Conservation (phyloP, 1,140 invertebrate genomes). For the Leptinotarsa undecemlineata region DNA sequence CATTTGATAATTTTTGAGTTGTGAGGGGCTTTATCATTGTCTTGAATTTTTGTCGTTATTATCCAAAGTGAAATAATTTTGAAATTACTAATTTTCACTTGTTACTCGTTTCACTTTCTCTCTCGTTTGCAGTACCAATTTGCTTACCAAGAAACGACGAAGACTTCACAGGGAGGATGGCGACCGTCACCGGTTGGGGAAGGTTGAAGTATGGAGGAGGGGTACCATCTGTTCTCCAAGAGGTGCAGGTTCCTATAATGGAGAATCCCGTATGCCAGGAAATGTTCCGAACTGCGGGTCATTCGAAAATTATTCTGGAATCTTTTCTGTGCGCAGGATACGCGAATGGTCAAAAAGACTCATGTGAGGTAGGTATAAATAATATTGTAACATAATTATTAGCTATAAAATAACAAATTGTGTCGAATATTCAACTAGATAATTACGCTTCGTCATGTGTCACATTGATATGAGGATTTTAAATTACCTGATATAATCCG, state of each 20-base stretch:
- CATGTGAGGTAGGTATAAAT: conserved; percentile 76
- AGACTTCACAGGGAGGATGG: conserved; percentile 81
- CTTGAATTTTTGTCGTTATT: too few species aligned
- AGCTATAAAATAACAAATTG: too few species aligned
- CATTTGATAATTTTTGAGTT: too few species aligned
- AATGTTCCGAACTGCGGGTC: conserved; percentile 90
- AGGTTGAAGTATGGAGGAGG: conserved; percentile 76
- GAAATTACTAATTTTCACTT: too few species aligned
- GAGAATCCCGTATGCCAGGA: conserved; percentile 89
- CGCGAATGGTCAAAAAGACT: conserved; percentile 88
- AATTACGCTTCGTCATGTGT: too few species aligned
- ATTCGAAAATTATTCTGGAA: conserved; percentile 82
- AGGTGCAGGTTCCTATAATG: conserved; percentile 90
- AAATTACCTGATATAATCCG: too few species aligned
- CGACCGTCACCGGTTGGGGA: conserved; percentile 79
- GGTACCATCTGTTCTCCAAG: conserved; percentile 85
- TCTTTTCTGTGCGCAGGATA: conserved; percentile 95
- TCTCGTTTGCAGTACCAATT: conserved; percentile 73
- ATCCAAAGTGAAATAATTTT: too few species aligned
- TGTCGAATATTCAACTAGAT: too few species aligned
- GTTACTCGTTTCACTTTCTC: neutral
- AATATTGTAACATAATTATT: too few species aligned
- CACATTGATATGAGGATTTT: too few species aligned
- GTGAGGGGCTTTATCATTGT: too few species aligned
- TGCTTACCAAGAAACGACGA: conserved; percentile 84